Conservation (phyloP, 2,888 invertebrate genomes). For the Microctonus brassicae region DNA sequence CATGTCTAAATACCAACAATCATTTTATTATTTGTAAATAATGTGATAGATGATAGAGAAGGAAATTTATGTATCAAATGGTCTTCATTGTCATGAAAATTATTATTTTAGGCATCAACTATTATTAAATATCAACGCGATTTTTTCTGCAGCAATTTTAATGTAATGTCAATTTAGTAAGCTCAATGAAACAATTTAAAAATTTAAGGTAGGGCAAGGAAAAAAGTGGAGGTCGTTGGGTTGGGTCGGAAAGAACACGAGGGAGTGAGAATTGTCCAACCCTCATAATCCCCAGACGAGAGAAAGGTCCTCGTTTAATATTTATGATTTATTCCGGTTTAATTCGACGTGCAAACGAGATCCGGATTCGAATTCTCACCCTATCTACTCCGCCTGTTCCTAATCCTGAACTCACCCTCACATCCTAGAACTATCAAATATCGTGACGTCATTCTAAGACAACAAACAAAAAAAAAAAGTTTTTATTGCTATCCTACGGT, state of each 20-base stretch:
- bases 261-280: conserved; percentile 43
- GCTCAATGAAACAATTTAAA: conserved; percentile 2
- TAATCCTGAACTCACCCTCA: not conserved
- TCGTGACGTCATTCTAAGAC: not conserved
- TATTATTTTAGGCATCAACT: conserved; percentile 15
- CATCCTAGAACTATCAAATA: not conserved
- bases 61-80: too few relatives aligned
- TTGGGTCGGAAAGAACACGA: conserved; percentile 20
- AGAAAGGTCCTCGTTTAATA: conserved; percentile 67
- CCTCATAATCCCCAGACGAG: conserved; percentile 64
- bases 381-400: not conserved
- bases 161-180: not conserved
- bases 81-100: conserved; percentile 65
- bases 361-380: conserved; percentile 52
- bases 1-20: too few relatives aligned
- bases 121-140: too few relatives aligned
- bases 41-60: too few relatives aligned
- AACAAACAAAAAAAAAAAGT: not conserved
- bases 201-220: not conserved
- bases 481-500: not conserved
- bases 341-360: conserved; percentile 67
- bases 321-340: conserved; percentile 70
- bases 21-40: too few relatives aligned
- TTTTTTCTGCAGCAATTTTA: not conserved
- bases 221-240: conserved; percentile 19